Conservation (phyloP, 92 coral and sea anemone genomes). For the Porites evermanni region DNA sequence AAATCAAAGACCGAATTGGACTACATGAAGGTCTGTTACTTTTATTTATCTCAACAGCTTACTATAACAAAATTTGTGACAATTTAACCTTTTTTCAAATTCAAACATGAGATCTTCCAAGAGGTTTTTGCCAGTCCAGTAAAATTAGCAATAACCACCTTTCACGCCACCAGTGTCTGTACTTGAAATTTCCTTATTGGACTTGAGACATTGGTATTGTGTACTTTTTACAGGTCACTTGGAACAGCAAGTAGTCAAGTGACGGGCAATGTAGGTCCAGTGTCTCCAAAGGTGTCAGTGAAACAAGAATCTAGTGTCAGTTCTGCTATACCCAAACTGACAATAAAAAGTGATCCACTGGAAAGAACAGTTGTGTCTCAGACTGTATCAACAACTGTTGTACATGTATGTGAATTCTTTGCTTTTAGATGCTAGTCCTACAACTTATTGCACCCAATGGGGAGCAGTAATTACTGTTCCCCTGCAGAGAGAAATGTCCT, state of each 20-base stretch:
- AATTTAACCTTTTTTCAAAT: no score
- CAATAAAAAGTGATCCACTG: slow-evolving; percentile 37
- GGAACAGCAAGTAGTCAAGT: slow-evolving; percentile 21
- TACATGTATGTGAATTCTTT: slow-evolving; percentile 43
- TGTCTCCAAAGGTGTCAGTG: slow-evolving; percentile 30
- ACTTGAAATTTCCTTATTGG: neutral
- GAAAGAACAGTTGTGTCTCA: slow-evolving; percentile 71
- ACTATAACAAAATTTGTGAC: no score
- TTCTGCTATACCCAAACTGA: slow-evolving; percentile 15
- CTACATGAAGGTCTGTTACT: no score
- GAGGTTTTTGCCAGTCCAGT: no score
- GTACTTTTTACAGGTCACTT: neutral
- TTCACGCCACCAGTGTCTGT: neutral
- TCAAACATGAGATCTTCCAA: no score
- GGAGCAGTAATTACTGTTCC: no score
- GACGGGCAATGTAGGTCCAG: neutral
- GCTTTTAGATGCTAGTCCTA: no score
- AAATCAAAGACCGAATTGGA: no score
- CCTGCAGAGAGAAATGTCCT: no score
- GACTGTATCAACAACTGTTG: slow-evolving; percentile 68
- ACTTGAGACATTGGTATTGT: neutral
- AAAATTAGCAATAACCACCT: no score
- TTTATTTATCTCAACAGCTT: no score
- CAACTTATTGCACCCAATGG: no score
- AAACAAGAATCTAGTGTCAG: slow-evolving; percentile 24